Base-by-base conservation (phyloP, 2,797 vertebrate species). In the Dipus sagitta region DNA sequence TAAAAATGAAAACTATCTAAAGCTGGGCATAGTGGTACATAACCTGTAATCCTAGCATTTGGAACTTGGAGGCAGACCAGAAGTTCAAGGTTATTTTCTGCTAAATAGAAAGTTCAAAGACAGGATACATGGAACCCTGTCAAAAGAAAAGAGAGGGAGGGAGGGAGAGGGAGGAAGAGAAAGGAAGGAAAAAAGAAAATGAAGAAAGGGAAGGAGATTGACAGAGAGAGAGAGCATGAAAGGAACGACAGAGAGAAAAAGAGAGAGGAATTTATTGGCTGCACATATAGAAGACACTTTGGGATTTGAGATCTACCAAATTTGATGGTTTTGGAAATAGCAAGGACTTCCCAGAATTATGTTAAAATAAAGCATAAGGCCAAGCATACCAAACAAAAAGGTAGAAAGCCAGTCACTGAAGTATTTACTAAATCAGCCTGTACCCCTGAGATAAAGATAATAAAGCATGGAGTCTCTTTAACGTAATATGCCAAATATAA, bases 301-400 rank as follows among this genome's bases (percentile, higher is more conserved):
- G 26, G 17, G 64, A 17, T 78, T 28, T 58, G 34, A 79, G 9
- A 71, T 15, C 11, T 90, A 78, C 54, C 47, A 80, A 80, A 64
- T 79, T 75, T 62, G 23, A 85, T 2, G 17, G 10, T 24, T 11
- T 88, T 67, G 71, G 6, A 72, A 87, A 85, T 13, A 76, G 34
- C 24, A 76, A 80, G 17, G 4, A 54, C 23, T 88, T 92, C 75
- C 34, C n/a, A 82, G 67, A 62, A 26, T 76, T 54, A 52, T 68
- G 21, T 79, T 88, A 21, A 30, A 93, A 88, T 26, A 86, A 92
- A 89, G 30, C 23, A 18, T 47, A 92, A 74, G 7, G 80, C 15
- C 30, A 86, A 83, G 47, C 26, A 92, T 30, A 24, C 52, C 5
- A 60, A 83, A 86, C 42, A 17, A 30, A 52, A 54, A 71, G 9